These are phyloP conservation scores for Todiramphus chloris DNA, from an alignment of 2,113 vertebrate species.

Conservation along the genomic window DNA sequence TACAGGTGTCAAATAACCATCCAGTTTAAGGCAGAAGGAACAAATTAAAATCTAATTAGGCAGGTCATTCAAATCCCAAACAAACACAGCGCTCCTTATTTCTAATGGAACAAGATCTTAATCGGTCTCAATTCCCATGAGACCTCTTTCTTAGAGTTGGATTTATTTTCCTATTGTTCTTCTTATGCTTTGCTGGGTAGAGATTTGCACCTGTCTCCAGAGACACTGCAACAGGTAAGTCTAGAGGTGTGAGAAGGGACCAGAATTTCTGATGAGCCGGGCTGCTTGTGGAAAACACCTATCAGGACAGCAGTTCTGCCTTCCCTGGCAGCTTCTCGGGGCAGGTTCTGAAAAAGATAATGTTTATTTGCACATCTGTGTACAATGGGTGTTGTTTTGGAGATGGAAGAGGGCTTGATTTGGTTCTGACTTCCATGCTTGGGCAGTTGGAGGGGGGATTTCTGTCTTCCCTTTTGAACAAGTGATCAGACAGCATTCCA, in stretches of 20 bases:
- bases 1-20: slow-evolving; percentile 30
- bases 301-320: not conserved
- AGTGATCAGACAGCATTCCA: not conserved
- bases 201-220: slow-evolving; percentile 44
- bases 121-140: slow-evolving; percentile 20
- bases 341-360: not conserved
- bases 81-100: slow-evolving; percentile 45
- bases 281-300: not conserved
- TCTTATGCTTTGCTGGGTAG: slow-evolving; percentile 48
- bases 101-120: slow-evolving; percentile 61
- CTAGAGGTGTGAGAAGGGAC: slow-evolving; percentile 26
- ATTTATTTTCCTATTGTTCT: slow-evolving; percentile 55
- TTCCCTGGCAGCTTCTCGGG: not conserved
- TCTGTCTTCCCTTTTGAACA: not conserved
- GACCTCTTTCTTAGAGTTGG: slow-evolving; percentile 36
- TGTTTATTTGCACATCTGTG: not conserved
- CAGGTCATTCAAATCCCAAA: slow-evolving; percentile 66
- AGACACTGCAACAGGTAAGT: slow-evolving; percentile 17
- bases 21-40: slow-evolving; percentile 30
- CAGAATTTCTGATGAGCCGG: not conserved
- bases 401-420: not conserved
- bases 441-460: not conserved
- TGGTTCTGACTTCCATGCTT: not conserved
- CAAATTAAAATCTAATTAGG: slow-evolving; percentile 67
- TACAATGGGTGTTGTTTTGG: not conserved